Evolutionary conservation across 2,113 vertebrate species (phyloP).

Genomic region (Epinephelus lanceolatus): DNA sequence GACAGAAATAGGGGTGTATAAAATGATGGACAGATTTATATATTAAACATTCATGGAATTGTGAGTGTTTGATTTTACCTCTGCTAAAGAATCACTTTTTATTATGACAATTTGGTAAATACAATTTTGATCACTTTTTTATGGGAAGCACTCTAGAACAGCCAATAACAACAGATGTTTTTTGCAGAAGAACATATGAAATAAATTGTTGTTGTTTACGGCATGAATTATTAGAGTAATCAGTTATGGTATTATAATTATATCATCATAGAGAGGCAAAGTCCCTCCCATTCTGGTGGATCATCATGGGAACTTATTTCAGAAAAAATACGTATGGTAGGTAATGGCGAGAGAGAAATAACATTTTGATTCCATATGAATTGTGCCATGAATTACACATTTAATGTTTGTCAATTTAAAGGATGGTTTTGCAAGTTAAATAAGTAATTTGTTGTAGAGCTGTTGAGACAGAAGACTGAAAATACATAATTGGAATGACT

Average conservation of each 20-base stretch:
- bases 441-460: no score
- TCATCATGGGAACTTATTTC: no score
- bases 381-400: not conserved
- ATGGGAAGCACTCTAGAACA: not conserved
- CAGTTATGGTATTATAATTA: not conserved
- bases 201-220: not conserved
- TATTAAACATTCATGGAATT: constrained; percentile 14
- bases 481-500: no score
- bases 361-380: no score
- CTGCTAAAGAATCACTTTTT: constrained; percentile 3
- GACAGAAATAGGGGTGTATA: constrained; percentile 16
- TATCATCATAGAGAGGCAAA: not conserved
- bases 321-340: no score
- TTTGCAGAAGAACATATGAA: constrained; percentile 13
- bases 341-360: no score
- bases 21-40: constrained; percentile 20
- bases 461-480: no score
- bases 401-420: not conserved
- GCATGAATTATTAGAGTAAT: not conserved
- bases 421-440: not conserved
- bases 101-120: not conserved
- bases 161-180: not conserved
- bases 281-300: no score
- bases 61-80: not conserved
- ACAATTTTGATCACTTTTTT: not conserved